Evolutionary conservation across 2,888 invertebrate species (phyloP), one percentile per base, ranked within the genome.

Genomic region (Xylota sylvarum): DNA sequence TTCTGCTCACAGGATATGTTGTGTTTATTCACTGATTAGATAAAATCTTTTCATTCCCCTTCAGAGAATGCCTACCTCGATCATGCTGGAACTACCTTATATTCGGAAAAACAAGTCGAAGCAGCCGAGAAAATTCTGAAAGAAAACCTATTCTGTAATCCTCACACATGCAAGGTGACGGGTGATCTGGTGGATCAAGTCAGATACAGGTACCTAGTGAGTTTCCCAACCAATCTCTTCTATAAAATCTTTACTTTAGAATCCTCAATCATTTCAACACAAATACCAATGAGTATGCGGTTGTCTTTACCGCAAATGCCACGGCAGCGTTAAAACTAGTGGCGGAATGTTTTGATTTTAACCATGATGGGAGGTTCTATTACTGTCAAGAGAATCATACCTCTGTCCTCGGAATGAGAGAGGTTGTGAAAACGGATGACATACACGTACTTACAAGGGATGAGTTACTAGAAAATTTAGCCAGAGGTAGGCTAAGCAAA

Each of bases 221-320:
- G 14, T 23, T 7, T 17, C 23, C 17, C 4, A 14, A 14, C 5
- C 12, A 3, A 4, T n/a, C 10, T 56, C n/a, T 7, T 19, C 0
- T 14, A 2, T 12, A 5, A 3, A n/a, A 35, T 3, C 0, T 27
- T 40, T 3, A 14, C 67, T 65, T 19, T 12, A 96, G 97, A 90
- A 94, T 98, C 87, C 93, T 99, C n/a, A 94, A 95, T 79, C 96
- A 97, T 92, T 98, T 99, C 90, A 96, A 97, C 88, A 96, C 98
- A 5, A 94, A 94, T 88, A 92, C 95, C 0, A 95, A 96, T 7
- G 96, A 97, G 62, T 99, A 99, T 92, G 94, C 95, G 79, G 95
- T 99, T 0, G 95, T 99, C 88, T 99, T 99, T 90, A 99, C 98
- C n/a, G 95, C 97, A 0, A 98, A 98, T 46, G 96, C 98, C n/a